Percentiles rank a stretch among this genome's conserved stretches.
Conservation (phyloP, 2,888 invertebrate species). For the Craniophora ligustri region DNA sequence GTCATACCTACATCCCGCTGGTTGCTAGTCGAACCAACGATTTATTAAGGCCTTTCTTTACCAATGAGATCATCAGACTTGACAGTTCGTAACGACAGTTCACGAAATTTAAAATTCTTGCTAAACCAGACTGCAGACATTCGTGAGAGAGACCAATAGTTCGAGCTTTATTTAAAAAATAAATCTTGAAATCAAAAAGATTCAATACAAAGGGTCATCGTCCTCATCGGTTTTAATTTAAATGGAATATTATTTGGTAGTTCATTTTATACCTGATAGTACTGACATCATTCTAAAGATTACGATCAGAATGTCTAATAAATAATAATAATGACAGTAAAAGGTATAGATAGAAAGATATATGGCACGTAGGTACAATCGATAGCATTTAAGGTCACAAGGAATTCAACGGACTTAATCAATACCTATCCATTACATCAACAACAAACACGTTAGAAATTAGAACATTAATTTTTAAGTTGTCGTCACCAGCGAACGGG, state of each 20-base stretch:
- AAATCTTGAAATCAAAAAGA: not conserved
- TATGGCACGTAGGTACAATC: not conserved
- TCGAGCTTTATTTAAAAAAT: not conserved
- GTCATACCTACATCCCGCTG: too few species aligned
- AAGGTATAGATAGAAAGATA: slow-evolving; percentile 29
- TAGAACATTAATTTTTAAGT: too few species aligned
- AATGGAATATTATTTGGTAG: not conserved
- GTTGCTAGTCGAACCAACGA: too few species aligned
- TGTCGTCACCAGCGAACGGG: too few species aligned
- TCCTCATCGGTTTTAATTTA: too few species aligned
- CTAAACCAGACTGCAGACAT: too few species aligned
- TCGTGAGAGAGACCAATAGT: not conserved
- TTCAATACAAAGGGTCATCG: not conserved
- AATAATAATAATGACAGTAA: too few species aligned
- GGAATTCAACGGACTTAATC: not conserved
- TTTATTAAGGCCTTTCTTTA: too few species aligned
- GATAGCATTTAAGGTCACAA: not conserved
- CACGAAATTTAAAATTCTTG: not conserved
- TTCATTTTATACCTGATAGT: not conserved
- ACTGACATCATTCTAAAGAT: slow-evolving; percentile 6
- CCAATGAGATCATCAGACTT: too few species aligned
- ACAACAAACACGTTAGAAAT: too few species aligned
- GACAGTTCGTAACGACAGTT: too few species aligned
- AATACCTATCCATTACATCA: too few species aligned
- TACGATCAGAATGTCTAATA: slow-evolving; percentile 28